Evolutionary conservation across 2,113 vertebrate species (phyloP).

Genomic region (Muntiacus muntjak): DNA sequence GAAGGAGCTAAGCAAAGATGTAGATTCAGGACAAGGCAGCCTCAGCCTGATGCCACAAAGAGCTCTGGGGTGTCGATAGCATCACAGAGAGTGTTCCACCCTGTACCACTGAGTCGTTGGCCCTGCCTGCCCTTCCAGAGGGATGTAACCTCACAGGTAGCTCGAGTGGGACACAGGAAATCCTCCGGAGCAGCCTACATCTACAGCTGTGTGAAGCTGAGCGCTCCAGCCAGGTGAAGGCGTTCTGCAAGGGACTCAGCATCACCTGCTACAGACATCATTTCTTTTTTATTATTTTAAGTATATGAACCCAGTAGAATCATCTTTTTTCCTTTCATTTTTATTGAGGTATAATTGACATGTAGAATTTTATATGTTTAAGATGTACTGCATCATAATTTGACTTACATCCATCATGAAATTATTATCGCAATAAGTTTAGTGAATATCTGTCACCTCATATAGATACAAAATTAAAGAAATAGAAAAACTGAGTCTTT

Average conservation of each 20-base stretch:
- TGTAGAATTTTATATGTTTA: background rate
- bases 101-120: background rate
- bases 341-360: background rate
- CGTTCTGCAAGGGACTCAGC: background rate
- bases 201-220: background rate
- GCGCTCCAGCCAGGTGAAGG: background rate
- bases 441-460: background rate
- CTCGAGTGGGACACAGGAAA: background rate
- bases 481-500: background rate
- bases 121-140: background rate
- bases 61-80: background rate
- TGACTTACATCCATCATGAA: background rate
- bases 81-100: background rate
- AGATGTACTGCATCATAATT: background rate
- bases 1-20: background rate
- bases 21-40: background rate
- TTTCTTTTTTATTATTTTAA: background rate
- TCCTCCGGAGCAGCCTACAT: background rate
- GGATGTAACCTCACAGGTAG: background rate
- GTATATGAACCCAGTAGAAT: background rate
- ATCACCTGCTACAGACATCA: background rate
- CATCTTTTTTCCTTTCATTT: background rate
- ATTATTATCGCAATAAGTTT: background rate
- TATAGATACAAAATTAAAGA: background rate
- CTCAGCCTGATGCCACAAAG: background rate